Percentiles rank a stretch among this genome's conserved stretches.
These are phyloP conservation scores for Falco biarmicus DNA, from an alignment of 2,797 vertebrate species.

Conservation along the genomic window DNA sequence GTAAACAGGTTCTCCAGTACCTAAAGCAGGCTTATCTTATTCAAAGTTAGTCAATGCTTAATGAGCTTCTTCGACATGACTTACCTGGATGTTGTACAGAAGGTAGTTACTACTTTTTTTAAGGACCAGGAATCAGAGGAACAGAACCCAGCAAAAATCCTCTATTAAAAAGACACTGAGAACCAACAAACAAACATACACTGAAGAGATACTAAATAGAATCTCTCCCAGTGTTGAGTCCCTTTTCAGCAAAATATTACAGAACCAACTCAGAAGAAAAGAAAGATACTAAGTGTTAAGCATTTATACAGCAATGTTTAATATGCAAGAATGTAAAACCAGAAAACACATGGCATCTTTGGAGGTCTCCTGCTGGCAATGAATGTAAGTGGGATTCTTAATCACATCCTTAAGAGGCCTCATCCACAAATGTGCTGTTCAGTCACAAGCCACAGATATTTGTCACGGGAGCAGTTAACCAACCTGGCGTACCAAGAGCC, in stretches of 20 bases:
- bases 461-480: neutral
- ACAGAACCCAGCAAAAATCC: neutral
- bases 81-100: neutral
- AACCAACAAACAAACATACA: neutral
- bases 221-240: neutral
- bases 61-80: neutral
- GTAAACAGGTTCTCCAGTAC: neutral
- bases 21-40: neutral
- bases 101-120: neutral
- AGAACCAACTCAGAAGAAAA: neutral
- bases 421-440: neutral
- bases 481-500: neutral
- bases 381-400: neutral
- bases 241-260: neutral
- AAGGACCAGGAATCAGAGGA: neutral
- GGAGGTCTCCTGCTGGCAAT: constrained; percentile 32
- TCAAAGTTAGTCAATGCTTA: neutral
- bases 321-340: neutral
- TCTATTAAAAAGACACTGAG: neutral
- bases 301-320: neutral
- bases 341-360: neutral
- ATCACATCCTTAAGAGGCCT: neutral
- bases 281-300: neutral
- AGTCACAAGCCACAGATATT: neutral
- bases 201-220: neutral